Base-by-base conservation (phyloP, 1,140 invertebrate species). In the Penaeus chinensis region DNA sequence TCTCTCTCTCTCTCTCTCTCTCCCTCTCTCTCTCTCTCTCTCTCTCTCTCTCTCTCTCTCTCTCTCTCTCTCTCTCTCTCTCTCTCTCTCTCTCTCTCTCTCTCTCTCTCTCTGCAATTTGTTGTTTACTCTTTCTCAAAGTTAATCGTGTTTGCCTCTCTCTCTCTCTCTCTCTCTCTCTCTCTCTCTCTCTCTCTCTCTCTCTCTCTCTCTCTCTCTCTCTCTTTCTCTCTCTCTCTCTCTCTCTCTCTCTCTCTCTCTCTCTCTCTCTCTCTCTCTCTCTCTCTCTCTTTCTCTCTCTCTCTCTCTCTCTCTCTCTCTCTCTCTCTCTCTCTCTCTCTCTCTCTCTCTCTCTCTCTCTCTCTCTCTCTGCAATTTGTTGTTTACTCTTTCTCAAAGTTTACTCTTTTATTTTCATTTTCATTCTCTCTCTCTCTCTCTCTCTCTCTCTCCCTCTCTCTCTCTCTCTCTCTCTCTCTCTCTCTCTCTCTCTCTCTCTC, bases 41-140 rank as follows among this genome's bases (percentile, higher is more conserved):
- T 69, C 22, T 71, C n/a, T 71, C n/a, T 71, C n/a, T 71, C n/a
- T 71, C n/a, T 71, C n/a, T 71, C n/a, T 71, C n/a, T 71, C n/a
- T 71, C n/a, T 71, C 54, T 54, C 54, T 54, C 54, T 54, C 54
- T 54, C 54, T 54, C 54, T 54, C 54, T 54, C 54, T 54, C 54
- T 54, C 54, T 54, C 54, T 54, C 54, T 54, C 54, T 54, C 54
- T 54, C 54, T 54, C 47, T 54, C 54, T 54, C 54, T 54, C 54
- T 54, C 54, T 54, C 54, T 54, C 54, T 54, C 54, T 54, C 54
- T 54, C 10, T 54, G 10, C 54, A 16, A 13, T 54, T 54, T 54
- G 5, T 13, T 54, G 54, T 54, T 54, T 54, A 54, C 54, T 54
- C 54, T 54, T 54, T 54, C 54, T 54, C 54, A 54, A 54, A 54